A percentile compares a stretch with the other conserved stretches of the same genome.
phyloP scores from a whole-genome alignment of 1,140 invertebrate genomes.

The Trichonephila clavata region DNA sequence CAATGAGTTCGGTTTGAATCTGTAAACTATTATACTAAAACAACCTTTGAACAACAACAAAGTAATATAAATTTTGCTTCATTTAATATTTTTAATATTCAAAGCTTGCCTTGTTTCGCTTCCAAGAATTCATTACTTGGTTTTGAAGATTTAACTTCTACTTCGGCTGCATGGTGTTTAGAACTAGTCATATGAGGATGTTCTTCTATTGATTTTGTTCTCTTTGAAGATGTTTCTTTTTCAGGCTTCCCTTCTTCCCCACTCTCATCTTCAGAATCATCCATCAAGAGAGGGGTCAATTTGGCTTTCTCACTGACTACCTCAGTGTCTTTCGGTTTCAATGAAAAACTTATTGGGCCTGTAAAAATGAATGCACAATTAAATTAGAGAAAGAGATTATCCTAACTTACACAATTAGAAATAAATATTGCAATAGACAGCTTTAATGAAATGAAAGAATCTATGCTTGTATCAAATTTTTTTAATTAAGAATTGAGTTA shows the following conservation, averaged over 20 bases:
- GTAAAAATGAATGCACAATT: constrained; percentile 9
- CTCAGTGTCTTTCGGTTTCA: constrained; percentile 81
- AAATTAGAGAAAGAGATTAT: no score
- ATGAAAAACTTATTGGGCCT: constrained; percentile 81
- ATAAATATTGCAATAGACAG: no score
- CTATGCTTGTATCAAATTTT: no score
- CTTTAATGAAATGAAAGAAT: no score
- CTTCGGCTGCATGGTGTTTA: constrained; percentile 8
- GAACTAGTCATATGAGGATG: neutral
- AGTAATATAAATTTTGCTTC: no score
- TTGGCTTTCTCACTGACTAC: constrained; percentile 78
- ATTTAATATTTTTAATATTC: neutral
- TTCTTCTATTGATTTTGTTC: neutral
- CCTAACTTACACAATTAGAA: no score
- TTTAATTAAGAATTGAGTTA: no score
- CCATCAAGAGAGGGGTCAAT: constrained; percentile 79
- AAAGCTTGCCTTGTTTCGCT: constrained; percentile 77
- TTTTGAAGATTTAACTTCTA: constrained; percentile 67
- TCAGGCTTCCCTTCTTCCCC: constrained; percentile 66
- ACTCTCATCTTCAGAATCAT: constrained; percentile 79
- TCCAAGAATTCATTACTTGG: constrained; percentile 74
- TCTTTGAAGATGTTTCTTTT: neutral
- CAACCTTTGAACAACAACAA: no score
- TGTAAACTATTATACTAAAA: no score
- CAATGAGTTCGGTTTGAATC: no score